A percentile compares a stretch with the other conserved stretches of the same genome.
Evolutionary conservation across 2,113 vertebrate genomes (phyloP).

Genomic region (Callithrix jacchus): DNA sequence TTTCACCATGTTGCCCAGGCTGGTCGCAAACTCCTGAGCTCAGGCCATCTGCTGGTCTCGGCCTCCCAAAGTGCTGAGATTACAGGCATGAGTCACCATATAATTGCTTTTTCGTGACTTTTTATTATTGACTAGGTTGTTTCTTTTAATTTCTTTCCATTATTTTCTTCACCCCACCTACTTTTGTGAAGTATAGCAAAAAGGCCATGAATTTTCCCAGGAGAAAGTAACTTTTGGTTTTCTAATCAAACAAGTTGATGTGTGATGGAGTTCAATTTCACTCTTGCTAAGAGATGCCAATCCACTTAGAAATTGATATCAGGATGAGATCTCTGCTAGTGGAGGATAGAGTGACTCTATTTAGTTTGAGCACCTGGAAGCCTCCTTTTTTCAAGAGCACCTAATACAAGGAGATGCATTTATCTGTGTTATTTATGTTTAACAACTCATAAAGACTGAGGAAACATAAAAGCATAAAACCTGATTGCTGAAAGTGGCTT

Average conservation of each 20-base stretch:
- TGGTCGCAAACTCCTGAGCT: too few species aligned
- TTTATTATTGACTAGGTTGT: background rate
- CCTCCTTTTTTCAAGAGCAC: background rate
- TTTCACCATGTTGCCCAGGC: too few species aligned
- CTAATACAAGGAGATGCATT: rapidly evolving
- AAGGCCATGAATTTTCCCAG: background rate
- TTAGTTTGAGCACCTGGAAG: background rate
- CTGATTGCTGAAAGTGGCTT: background rate
- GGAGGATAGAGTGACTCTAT: background rate
- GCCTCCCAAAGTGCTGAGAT: too few species aligned
- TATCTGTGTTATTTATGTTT: background rate
- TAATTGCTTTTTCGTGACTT: background rate
- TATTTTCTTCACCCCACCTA: background rate
- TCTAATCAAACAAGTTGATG: background rate
- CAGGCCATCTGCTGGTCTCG: too few species aligned
- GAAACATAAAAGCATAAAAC: background rate
- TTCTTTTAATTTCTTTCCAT: background rate
- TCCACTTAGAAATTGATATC: background rate
- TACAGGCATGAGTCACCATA: too few species aligned
- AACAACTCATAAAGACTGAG: background rate
- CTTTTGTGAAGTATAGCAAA: background rate
- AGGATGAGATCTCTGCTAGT: background rate
- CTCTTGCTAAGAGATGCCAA: background rate
- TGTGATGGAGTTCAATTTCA: background rate
- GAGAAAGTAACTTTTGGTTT: background rate